phyloP scores from a whole-genome alignment of 1,140 invertebrate species.

The Antheraea pernyi region DNA sequence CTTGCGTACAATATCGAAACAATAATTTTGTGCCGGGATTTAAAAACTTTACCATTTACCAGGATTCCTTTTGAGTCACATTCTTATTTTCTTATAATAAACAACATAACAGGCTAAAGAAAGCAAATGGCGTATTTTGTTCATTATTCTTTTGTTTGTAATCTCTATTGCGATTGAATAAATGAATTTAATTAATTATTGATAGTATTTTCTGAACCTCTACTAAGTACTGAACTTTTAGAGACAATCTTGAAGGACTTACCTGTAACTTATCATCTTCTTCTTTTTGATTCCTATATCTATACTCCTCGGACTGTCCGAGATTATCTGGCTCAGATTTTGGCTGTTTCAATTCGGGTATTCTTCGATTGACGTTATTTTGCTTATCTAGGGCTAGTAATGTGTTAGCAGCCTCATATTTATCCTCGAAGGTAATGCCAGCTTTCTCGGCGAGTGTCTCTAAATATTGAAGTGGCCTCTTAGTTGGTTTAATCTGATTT shows the following conservation, averaged over 20 bases:
- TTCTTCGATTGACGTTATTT: constrained; percentile 57
- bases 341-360: constrained; percentile 56
- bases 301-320: constrained; percentile 54
- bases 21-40: too few species aligned
- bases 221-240: too few species aligned
- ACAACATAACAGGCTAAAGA: too few species aligned
- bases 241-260: constrained; percentile 13
- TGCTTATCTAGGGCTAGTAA: constrained; percentile 79
- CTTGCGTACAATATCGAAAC: too few species aligned
- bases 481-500: constrained; percentile 43
- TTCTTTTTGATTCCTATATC: constrained; percentile 68
- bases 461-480: constrained; percentile 82
- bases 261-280: constrained; percentile 73
- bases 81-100: too few species aligned
- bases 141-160: too few species aligned
- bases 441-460: constrained; percentile 84
- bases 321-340: constrained; percentile 61
- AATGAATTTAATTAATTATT: too few species aligned
- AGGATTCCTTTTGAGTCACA: too few species aligned
- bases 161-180: too few species aligned
- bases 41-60: too few species aligned
- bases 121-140: too few species aligned
- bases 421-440: constrained; percentile 83
- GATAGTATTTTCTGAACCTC: too few species aligned
- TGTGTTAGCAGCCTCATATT: constrained; percentile 83